phyloP scores from a whole-genome alignment of 2,113 vertebrate genomes.

The Cichladusa arquata region DNA sequence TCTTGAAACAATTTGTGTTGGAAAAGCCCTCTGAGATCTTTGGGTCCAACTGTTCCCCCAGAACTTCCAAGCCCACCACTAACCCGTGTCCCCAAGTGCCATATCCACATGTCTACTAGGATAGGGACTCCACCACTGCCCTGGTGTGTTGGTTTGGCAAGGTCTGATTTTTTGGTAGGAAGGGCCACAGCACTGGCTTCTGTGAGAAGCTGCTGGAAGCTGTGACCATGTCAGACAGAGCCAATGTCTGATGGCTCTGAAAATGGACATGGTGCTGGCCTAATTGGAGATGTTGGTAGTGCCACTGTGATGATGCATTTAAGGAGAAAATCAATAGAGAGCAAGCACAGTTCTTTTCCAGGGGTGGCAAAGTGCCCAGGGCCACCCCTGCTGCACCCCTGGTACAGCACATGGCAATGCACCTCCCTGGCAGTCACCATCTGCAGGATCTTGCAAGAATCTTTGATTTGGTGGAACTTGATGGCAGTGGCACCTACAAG shows the following conservation, averaged over 20 bases:
- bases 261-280: not conserved
- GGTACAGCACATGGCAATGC: no score
- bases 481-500: no score
- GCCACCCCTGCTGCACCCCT: no score
- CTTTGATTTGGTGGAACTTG: no score
- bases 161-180: not conserved
- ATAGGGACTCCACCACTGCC: not conserved
- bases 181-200: not conserved
- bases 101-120: not conserved
- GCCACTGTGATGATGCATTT: not conserved
- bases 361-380: not conserved
- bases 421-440: no score
- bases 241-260: not conserved
- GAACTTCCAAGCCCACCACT: not conserved
- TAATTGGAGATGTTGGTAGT: not conserved
- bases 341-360: not conserved
- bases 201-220: not conserved
- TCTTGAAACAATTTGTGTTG: not conserved
- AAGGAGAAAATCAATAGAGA: not conserved
- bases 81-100: not conserved
- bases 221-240: accelerated
- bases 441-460: no score
- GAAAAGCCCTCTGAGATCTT: not conserved
- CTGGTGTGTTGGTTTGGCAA: not conserved
- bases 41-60: not conserved